Conservation (phyloP, 2,797 vertebrate species). For the Capromys pilorides region DNA sequence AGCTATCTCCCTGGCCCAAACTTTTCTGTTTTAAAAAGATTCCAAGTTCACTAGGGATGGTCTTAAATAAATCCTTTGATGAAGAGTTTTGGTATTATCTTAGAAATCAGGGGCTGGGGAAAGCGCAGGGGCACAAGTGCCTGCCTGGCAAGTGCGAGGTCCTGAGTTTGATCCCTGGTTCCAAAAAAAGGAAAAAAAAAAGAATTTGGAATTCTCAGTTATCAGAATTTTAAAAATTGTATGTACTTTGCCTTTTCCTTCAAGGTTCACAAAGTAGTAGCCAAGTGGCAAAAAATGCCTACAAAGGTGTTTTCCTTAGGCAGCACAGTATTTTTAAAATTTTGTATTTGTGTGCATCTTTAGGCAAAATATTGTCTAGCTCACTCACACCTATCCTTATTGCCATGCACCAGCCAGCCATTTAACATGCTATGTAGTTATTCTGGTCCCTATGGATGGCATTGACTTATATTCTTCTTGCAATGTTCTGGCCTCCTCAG, state of each 20-base stretch:
- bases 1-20: not conserved
- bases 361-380: slow-evolving; percentile 19
- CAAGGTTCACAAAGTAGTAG: slow-evolving; percentile 44
- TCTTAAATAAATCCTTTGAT: slow-evolving; percentile 37
- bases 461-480: slow-evolving; percentile 18
- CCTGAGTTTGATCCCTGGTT: too few species aligned
- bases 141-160: too few species aligned
- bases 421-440: not conserved
- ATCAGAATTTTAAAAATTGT: slow-evolving; percentile 28
- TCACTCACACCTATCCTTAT: not conserved
- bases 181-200: too few species aligned
- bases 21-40: slow-evolving; percentile 36
- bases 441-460: not conserved
- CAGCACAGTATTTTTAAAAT: slow-evolving; percentile 14
- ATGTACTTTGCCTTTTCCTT: slow-evolving; percentile 35
- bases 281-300: slow-evolving; percentile 35
- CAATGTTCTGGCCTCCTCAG: slow-evolving; percentile 15
- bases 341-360: slow-evolving; percentile 42
- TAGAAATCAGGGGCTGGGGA: not conserved
- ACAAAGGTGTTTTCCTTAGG: slow-evolving; percentile 18
- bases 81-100: slow-evolving; percentile 44
- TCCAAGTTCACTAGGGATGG: slow-evolving; percentile 25
- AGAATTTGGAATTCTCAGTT: slow-evolving; percentile 56
- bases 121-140: too few species aligned
- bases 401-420: slow-evolving; percentile 5